Evolutionary conservation across 1,140 invertebrate species (phyloP), one percentile per base, ranked within the genome.

Genomic region (Bursaphelenchus mucronatus): DNA sequence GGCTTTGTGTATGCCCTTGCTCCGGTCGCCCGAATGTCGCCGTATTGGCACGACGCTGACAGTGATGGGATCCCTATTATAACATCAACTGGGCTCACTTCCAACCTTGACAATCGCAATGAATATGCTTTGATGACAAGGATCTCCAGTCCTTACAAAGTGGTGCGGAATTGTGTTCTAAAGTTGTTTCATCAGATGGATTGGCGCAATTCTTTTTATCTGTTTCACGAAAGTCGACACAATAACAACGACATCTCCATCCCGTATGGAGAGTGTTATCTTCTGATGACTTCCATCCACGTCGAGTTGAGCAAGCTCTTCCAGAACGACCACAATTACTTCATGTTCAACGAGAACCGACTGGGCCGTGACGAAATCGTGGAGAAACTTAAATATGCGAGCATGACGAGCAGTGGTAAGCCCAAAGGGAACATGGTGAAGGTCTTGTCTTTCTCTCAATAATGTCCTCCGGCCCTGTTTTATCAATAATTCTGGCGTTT

Each of bases 31-130:
- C 30, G 78, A 57, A 80, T 80, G 76, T 70, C 74, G 2, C 76
- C 79, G 1, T 71, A 64, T 15, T 62, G 52, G 53, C 57, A 13
- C 10, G 53, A 62, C 61, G 50, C 53, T 21, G 61, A 59, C 41
- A 40, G 19, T 39, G 40, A 59, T 44, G 61, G 61, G 15, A 63
- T 91, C 21, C 91, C 92, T 0, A 87, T 94, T 0, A 81, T 95
- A 6, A 92, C 90, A 1, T 87, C 90, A 0, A 89, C 89, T 0
- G 92, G 88, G 0, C 88, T 90, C 70, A 89, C 89, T 0, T 87
- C 89, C 59, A 87, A 88, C 56, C 92, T 92, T 81, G 86, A 85
- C 53, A 63, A 68, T 79, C 89, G 89, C 76, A 76, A 74, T 71
- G 53, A 86, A 68, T 94, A 89, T 81, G 86, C 86, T 0, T 87